Evolutionary conservation across 1,140 invertebrate species (phyloP), one percentile per base, ranked within the genome.

Genomic region (Bombus fervidus): DNA sequence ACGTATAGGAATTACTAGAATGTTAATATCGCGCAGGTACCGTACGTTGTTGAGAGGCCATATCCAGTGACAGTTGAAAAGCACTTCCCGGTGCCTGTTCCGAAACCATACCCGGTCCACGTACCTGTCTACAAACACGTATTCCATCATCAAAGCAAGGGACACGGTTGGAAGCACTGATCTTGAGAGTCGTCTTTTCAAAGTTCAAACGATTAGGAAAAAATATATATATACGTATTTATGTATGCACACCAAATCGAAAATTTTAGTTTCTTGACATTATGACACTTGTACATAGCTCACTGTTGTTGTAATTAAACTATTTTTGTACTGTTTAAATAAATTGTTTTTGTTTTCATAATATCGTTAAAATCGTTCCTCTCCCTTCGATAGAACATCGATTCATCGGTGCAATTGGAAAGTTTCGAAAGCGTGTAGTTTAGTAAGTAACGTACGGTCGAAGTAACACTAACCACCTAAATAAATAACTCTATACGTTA

Each of bases 111-210:
- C 93, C 97, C 97, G 69, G 97, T 97, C 78, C 97, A 97, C 89
- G 96, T 97, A n/a, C 97, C 97, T 9, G 97, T 97, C 74, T 98
- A 97, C 95, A 97, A 97, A 93, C 97, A 97, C 94, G 96, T 98
- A 88, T 97, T 97, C 95, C 97, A 97, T 92, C 96, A 97, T 93
- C 96, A 96, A 86, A 92, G 92, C 74, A 92, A 92, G 86, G 90
- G 92, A 75, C 93, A 94, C 64, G 91, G 92, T 13, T 94, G 91
- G 92, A 94, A 93, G 66, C 92, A 94, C 80, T 93, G 83, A 92
- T 90, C n/a, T 25, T 6, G 10, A 22, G 1, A 31, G 18, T 2
- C 0, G 6, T 59, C 10, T 1, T 62, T 53, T 64, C 28, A 47
- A 82, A 77, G 3, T 71, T 18, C 15, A 86, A 9, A 39, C 62